Percentiles rank a stretch among this genome's conserved stretches.
Conservation (phyloP, 2,797 vertebrate genomes). For the Tokudaia muenninki region DNA sequence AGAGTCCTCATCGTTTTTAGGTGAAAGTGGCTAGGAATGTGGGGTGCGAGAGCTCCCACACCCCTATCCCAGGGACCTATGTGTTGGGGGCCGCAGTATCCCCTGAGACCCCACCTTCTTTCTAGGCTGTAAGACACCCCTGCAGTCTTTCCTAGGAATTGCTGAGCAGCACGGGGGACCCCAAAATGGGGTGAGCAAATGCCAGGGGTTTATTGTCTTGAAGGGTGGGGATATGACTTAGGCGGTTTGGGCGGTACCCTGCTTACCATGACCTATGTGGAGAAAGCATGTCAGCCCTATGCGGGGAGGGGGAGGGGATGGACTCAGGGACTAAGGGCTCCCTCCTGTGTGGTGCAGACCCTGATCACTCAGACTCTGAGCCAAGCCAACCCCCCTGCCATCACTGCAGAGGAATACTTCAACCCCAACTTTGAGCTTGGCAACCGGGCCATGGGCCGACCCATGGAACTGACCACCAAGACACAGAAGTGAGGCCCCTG, state of each 20-base stretch:
- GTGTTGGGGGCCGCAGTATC: neutral
- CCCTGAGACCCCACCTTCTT: constrained; percentile 65
- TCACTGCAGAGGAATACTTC: constrained; percentile 98
- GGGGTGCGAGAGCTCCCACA: neutral
- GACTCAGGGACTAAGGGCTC: constrained; percentile 15
- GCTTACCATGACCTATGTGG: neutral
- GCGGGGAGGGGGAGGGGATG: neutral
- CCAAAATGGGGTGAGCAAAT: constrained; percentile 94
- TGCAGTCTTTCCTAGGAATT: constrained; percentile 98
- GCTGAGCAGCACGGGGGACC: constrained; percentile 98
- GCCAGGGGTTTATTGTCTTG: neutral
- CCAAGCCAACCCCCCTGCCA: constrained; percentile 93
- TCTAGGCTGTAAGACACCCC: constrained; percentile 95
- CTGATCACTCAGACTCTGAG: constrained; percentile 97
- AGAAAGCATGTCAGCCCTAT: neutral
- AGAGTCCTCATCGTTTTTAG: neutral
- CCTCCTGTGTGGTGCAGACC: constrained; percentile 87
- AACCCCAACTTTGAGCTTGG: constrained; percentile 93
- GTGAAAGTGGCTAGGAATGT: neutral
- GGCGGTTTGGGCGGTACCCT: neutral
- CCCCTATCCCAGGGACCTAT: neutral
- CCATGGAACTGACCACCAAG: constrained; percentile 98
- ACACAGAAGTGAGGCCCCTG: constrained; percentile 94
- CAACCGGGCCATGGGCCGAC: constrained; percentile 95
- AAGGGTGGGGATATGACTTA: constrained; percentile 24